Evolutionary conservation across 2,113 vertebrate species (phyloP).

Genomic region (Dolichotis patagonum): DNA sequence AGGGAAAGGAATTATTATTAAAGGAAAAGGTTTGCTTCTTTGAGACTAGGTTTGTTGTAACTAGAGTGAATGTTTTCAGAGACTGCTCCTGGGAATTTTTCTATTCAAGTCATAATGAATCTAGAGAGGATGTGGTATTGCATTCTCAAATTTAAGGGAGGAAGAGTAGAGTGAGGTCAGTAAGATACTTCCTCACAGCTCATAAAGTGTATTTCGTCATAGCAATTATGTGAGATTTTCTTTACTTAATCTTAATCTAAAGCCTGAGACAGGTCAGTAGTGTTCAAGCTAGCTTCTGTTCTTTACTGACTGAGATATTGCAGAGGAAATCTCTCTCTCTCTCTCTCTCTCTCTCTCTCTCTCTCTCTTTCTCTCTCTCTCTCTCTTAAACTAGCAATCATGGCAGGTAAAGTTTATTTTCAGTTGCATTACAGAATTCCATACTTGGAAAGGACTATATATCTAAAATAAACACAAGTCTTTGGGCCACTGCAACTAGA

Average conservation of each 20-base stretch:
- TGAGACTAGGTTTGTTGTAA: slow-evolving; percentile 56
- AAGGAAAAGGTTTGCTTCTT: slow-evolving; percentile 45
- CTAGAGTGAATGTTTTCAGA: slow-evolving; percentile 65
- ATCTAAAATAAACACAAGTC: neutral
- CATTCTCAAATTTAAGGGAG: neutral
- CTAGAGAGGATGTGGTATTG: neutral
- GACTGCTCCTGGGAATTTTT: slow-evolving; percentile 62
- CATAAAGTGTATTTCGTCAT: neutral
- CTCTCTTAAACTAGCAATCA: neutral
- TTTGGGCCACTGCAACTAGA: neutral
- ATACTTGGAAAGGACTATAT: neutral
- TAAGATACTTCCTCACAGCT: neutral
- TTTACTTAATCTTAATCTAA: slow-evolving; percentile 8
- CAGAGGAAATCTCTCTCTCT: too few relatives aligned
- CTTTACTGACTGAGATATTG: neutral
- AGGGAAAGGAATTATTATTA: slow-evolving; percentile 17
- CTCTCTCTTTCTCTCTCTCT: too few relatives aligned
- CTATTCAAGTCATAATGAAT: neutral
- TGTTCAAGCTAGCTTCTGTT: neutral
- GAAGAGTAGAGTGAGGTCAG: neutral
- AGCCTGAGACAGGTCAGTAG: neutral
- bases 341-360: too few relatives aligned
- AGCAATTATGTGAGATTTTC: neutral
- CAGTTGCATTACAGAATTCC: neutral
- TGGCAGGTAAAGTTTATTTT: neutral